Base-by-base conservation (phyloP, 2,113 vertebrate genomes). In the Myiagra hebetior region DNA sequence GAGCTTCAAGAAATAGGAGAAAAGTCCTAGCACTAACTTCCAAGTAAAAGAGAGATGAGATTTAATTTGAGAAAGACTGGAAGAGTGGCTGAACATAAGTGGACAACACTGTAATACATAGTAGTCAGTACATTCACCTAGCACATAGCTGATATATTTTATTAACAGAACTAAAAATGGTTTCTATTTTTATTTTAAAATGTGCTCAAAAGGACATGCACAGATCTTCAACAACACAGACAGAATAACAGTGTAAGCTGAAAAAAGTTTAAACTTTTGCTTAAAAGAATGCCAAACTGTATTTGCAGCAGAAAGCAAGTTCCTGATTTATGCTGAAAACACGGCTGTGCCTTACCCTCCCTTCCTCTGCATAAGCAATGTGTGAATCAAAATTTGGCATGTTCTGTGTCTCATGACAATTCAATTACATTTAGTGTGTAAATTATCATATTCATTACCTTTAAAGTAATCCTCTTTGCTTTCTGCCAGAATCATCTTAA, bases 401-500 rank as follows among this genome's bases (percentile, higher is more conserved):
- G 50, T 76, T 85, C 65, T 80, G 15, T 75, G 69, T 60, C 77
- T 89, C 87, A 62, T 76, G 73, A 96, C 87, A 92, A 96, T 93
- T 93, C 82, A 83, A 85, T 64, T 88, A 94, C 47, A 67, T 67
- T 86, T 91, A 64, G 42, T 23, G n/a, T 44, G 50, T 37, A 91
- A 96, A 95, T 95, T 75, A 92, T 55, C 88, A 89, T 77, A 94
- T 94, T 96, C 86, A 69, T 49, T 87, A 64, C 79, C 68, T 93
- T 81, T 77, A 53, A 84, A 91, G 74, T 93, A 96, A 96, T 95
- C 94, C 93, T 91, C 87, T 93, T 64, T 76, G 63, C 77, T 95
- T 91, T 59, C 82, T 89, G 77, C 55, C 91, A 95, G 75, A 78
- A 92, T 64, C 88, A 91, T 79, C 85, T 85, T 68, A 93, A 86